Percentiles rank a stretch among this genome's conserved stretches.
Conservation (phyloP, 2,113 vertebrate genomes). For the Silurus asotus region DNA sequence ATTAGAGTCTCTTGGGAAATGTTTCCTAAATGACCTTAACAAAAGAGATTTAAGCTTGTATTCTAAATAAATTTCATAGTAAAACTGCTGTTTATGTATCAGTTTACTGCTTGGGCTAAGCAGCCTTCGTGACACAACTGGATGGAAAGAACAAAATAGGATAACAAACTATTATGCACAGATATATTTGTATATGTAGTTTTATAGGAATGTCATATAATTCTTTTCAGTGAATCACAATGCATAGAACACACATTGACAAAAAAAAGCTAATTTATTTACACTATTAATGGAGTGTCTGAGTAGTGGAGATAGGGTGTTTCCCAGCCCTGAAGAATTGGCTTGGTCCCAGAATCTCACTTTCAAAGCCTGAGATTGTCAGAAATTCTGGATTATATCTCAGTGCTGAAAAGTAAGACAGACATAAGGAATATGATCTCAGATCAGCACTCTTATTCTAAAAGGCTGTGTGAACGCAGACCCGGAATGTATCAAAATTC, state of each 20-base stretch:
- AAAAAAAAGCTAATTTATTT: background rate
- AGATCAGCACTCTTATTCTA: constrained; percentile 34
- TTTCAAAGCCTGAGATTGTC: constrained; percentile 26
- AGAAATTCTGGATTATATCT: constrained; percentile 23
- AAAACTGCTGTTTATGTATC: background rate
- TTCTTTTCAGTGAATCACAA: background rate
- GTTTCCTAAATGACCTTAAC: constrained; percentile 18
- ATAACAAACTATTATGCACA: background rate
- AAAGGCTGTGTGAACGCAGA: constrained; percentile 33
- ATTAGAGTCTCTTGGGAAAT: constrained; percentile 62
- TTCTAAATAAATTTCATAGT: constrained; percentile 9
- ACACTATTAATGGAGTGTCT: background rate
- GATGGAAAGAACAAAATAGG: background rate
- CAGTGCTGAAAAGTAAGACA: constrained; percentile 28
- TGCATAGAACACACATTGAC: background rate
- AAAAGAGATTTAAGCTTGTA: constrained; percentile 51
- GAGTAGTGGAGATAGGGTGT: constrained; percentile 14
- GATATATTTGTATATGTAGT: background rate
- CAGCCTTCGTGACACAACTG: background rate
- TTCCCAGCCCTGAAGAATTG: constrained; percentile 14
- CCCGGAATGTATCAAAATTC: constrained; percentile 36
- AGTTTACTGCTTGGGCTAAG: background rate
- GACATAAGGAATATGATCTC: constrained; percentile 32
- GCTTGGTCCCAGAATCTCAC: constrained; percentile 19
- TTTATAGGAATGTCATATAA: background rate